Base-by-base conservation (phyloP, 2,888 invertebrate species). In the Caenorhabditis afra region DNA sequence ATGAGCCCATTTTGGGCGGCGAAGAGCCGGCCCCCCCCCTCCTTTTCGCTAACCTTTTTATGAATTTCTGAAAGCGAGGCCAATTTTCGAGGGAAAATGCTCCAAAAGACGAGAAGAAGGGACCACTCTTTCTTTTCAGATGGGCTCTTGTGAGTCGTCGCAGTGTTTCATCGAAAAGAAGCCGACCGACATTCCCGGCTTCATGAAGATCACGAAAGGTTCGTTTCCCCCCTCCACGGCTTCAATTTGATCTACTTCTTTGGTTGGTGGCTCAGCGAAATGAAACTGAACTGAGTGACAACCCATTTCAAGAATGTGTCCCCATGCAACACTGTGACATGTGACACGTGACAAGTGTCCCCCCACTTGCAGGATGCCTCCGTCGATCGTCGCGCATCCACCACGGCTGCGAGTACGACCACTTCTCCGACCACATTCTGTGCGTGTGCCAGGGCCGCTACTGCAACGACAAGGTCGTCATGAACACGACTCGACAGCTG, bases 91-190 rank as follows among this genome's bases (percentile, higher is more conserved):
- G n/a, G n/a, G n/a, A n/a, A n/a, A n/a, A n/a, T n/a, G n/a, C n/a
- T n/a, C n/a, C n/a, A n/a, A n/a, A n/a, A n/a, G n/a, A n/a, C n/a
- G n/a, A 39, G 47, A 47, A 5, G 29, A 16, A 61, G 45, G 16
- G 45, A 14, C 29, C 45, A 2, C 18, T 23, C 3, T 22, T 23
- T 16, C 53, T 45, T 75, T 86, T 59, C 71, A 88, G 89, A 89
- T 88, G 86, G 89, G 89, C 7, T 86, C 85, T 8, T 89, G 89
- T 57, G 81, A 85, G n/a, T 83, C 89, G 4, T 74, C 85, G 14
- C 87, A 86, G 59, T 89, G 89, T 58, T 89, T 88, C 81, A 88
- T 86, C 55, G 89, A 90, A 70, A 85, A 88, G 57, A 82, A 82
- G 55, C 89, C 89, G 44, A 87, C 87, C 37, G 89, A 88, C 29